Evolutionary conservation across 1,140 invertebrate species (phyloP).

Genomic region (Protaetia brevitarsis): DNA sequence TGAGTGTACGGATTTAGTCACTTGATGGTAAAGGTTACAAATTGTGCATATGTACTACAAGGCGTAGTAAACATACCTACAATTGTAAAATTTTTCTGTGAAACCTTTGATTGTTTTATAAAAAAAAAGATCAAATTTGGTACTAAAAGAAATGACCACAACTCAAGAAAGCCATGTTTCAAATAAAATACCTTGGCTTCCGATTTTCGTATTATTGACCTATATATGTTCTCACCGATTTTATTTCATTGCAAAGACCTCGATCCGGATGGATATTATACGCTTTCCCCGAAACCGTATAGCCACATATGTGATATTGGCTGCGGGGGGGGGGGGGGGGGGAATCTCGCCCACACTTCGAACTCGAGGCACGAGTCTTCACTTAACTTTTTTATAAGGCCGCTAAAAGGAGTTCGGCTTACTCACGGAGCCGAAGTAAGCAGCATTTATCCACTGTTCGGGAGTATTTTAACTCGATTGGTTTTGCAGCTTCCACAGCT

Average conservation of each 20-base stretch:
- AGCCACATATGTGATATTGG: not conserved
- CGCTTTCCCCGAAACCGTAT: not conserved
- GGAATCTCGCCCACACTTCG: not conserved
- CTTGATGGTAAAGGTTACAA: too few species aligned
- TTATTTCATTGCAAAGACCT: constrained; percentile 1
- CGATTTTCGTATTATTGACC: too few species aligned
- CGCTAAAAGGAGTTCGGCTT: constrained; percentile 5
- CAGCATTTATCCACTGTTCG: constrained; percentile 13
- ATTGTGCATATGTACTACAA: too few species aligned
- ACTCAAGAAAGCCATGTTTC: too few species aligned
- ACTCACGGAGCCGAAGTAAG: constrained; percentile 1
- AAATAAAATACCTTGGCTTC: too few species aligned
- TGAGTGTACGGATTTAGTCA: too few species aligned
- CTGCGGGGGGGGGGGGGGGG: not conserved
- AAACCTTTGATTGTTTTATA: too few species aligned
- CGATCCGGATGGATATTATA: not conserved
- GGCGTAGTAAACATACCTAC: too few species aligned
- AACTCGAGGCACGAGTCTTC: constrained; percentile 4
- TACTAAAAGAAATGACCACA: too few species aligned
- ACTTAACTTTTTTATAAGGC: constrained; percentile 14
- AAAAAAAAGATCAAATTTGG: too few species aligned
- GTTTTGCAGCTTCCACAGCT: not conserved
- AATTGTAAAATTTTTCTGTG: too few species aligned
- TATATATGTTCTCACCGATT: too few species aligned
- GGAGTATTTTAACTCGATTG: constrained; percentile 13